These are phyloP conservation scores for Vesta saturnalis DNA, from an alignment of 2,888 invertebrate genomes.

Conservation along the genomic window DNA sequence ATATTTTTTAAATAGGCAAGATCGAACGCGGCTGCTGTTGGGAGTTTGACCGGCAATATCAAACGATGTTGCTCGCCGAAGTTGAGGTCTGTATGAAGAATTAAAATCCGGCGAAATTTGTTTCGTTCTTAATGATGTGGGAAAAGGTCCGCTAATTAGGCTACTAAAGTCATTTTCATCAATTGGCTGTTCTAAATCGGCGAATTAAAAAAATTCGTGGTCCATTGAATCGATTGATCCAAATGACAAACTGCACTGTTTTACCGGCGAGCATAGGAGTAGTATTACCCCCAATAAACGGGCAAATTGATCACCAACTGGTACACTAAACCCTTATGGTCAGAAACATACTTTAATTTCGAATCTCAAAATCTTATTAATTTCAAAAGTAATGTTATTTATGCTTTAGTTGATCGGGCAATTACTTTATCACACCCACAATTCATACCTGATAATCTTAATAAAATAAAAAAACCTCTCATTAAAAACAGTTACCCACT, in stretches of 20 bases:
- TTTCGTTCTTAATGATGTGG: slow-evolving; percentile 33
- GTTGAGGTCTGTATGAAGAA: slow-evolving; percentile 56
- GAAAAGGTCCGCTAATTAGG: slow-evolving; percentile 67
- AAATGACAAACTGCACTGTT: slow-evolving; percentile 55
- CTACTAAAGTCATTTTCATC: slow-evolving; percentile 67
- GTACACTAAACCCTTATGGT: too few species aligned
- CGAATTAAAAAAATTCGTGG: slow-evolving; percentile 73
- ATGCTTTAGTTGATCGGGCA: too few species aligned
- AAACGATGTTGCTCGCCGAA: slow-evolving; percentile 64
- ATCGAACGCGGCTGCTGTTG: slow-evolving; percentile 60
- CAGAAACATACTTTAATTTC: too few species aligned
- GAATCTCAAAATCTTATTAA: too few species aligned
- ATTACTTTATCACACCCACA: too few species aligned
- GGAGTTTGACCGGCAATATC: slow-evolving; percentile 60
- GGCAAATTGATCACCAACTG: too few species aligned
- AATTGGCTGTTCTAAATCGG: slow-evolving; percentile 67
- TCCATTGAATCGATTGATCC: slow-evolving; percentile 70
- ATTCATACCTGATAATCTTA: too few species aligned
- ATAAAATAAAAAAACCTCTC: too few species aligned
- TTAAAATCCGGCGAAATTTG: slow-evolving; percentile 38
- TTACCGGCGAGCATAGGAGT: slow-evolving; percentile 47
- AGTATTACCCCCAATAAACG: slow-evolving; percentile 26
- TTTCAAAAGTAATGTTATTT: too few species aligned
- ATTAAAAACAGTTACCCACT: too few species aligned
- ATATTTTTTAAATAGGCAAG: slow-evolving; percentile 61